These are phyloP conservation scores for Cyrtonyx montezumae DNA, from an alignment of 2,113 vertebrate species.

Conservation along the genomic window DNA sequence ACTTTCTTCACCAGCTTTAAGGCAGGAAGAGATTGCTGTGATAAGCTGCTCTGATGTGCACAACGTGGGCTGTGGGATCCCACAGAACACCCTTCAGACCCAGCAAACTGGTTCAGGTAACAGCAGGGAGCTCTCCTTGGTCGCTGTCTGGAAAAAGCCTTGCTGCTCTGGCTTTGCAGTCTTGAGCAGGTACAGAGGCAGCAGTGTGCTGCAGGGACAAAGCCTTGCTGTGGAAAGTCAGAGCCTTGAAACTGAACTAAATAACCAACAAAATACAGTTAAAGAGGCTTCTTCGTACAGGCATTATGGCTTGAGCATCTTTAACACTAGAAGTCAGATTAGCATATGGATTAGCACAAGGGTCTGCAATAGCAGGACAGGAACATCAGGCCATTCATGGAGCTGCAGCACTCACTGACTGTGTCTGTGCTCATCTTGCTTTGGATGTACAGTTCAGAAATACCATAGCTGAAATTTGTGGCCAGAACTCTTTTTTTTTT, in stretches of 20 bases:
- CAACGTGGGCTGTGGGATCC: background rate
- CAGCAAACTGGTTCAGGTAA: background rate
- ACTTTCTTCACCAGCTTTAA: background rate
- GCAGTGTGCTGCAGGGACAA: background rate
- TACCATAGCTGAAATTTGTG: background rate
- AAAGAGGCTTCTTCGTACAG: background rate
- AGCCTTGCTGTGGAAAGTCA: background rate
- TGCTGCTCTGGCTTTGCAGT: background rate
- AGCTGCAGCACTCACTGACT: background rate
- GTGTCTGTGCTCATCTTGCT: background rate
- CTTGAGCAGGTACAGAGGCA: background rate
- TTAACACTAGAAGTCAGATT: background rate
- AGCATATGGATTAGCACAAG: background rate
- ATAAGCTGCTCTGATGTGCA: background rate
- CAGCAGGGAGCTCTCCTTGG: background rate
- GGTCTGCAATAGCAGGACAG: background rate
- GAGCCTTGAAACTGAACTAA: background rate
- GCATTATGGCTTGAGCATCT: background rate
- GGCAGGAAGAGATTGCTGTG: background rate
- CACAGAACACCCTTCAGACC: background rate
- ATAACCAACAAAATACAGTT: fast-evolving
- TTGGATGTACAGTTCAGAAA: background rate
- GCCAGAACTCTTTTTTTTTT: background rate
- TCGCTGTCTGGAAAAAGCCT: background rate
- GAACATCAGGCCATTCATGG: fast-evolving